Conservation (phyloP, 2,888 invertebrate genomes). For the Panopea generosa region DNA sequence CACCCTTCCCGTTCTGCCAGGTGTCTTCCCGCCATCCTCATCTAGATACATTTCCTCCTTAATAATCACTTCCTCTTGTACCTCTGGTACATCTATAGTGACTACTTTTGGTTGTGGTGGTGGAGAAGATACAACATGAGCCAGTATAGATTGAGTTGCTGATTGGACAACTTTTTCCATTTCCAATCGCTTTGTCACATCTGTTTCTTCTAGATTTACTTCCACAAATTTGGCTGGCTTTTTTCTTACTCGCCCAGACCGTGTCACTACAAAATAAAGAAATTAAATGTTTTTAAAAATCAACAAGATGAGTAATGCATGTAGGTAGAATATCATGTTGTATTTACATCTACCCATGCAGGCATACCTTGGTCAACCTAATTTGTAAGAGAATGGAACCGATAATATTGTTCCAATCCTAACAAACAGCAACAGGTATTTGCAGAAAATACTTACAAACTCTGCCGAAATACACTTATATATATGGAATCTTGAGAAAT, state of each 20-base stretch:
- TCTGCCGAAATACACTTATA: no score
- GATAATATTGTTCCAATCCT: no score
- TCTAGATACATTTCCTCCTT: conserved; percentile 25
- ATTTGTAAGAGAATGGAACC: no score
- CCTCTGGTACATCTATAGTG: conserved; percentile 12
- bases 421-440: no score
- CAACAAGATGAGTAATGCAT: no score
- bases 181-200: background rate
- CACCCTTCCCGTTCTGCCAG: conserved; percentile 48
- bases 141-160: background rate
- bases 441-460: no score
- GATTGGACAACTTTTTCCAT: no score
- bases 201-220: conserved; percentile 10
- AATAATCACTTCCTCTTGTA: conserved; percentile 24
- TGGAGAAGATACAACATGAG: background rate
- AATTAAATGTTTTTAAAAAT: background rate
- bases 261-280: conserved; percentile 53
- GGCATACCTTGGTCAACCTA: no score
- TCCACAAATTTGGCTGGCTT: conserved; percentile 70
- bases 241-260: conserved; percentile 68
- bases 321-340: no score
- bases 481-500: no score
- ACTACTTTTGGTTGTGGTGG: conserved; percentile 13
- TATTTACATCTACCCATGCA: no score
- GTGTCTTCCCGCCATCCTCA: conserved; percentile 27